Evolutionary conservation across 2,888 invertebrate species (phyloP).

Genomic region (Aphrophora alni): DNA sequence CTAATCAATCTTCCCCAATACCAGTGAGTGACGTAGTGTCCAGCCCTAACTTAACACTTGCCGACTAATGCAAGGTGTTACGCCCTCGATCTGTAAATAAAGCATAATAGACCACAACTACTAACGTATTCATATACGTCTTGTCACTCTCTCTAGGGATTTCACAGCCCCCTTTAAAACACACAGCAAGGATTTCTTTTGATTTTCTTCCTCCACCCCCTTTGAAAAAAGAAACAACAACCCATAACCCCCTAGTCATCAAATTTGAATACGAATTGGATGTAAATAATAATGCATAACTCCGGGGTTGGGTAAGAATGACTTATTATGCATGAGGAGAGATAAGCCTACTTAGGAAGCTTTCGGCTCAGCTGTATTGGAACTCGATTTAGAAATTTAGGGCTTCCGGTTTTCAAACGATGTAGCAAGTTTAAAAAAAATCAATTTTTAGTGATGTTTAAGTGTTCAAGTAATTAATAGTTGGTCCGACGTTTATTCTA

Average conservation of each 20-base stretch:
- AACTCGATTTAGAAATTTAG: not conserved
- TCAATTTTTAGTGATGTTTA: too few relatives aligned
- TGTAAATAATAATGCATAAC: constrained; percentile 44
- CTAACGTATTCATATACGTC: constrained; percentile 36
- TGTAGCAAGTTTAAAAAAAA: too few relatives aligned
- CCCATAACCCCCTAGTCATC: constrained; percentile 37
- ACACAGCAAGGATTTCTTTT: constrained; percentile 31
- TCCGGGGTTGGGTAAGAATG: constrained; percentile 34
- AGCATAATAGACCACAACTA: constrained; percentile 34
- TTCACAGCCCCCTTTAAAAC: constrained; percentile 2
- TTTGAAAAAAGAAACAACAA: constrained; percentile 25
- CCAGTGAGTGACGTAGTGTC: not conserved
- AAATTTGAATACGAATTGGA: constrained; percentile 46
- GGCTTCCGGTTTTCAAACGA: not conserved
- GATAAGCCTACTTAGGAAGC: constrained; percentile 4
- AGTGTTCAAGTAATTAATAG: too few relatives aligned
- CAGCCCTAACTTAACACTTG: not conserved
- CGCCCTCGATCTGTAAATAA: constrained; percentile 15
- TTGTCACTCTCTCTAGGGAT: constrained; percentile 29
- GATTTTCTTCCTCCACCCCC: constrained; percentile 37
- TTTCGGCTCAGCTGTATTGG: not conserved
- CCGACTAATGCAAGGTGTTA: not conserved
- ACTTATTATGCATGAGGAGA: constrained; percentile 38
- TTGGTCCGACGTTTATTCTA: too few relatives aligned
- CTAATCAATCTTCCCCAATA: not conserved